Evolutionary conservation across 2,888 invertebrate genomes (phyloP).

Genomic region (Coelinius sp.): DNA sequence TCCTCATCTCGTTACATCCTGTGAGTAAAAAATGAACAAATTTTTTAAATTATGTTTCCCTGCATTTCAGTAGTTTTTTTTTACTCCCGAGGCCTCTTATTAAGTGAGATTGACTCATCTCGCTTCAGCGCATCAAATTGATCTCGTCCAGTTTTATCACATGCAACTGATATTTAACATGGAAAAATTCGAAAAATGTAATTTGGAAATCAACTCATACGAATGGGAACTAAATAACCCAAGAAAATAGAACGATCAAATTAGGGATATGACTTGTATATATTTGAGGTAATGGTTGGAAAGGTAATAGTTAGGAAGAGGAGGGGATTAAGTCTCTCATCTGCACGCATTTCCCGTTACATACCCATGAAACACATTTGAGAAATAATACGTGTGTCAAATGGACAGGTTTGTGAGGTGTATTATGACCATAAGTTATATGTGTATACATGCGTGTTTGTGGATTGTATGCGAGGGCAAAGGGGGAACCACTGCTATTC

Average conservation of each 20-base stretch:
- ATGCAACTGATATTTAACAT: no score
- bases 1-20: no score
- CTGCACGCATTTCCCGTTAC: neutral
- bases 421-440: constrained; percentile 12
- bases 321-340: neutral
- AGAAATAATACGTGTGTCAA: constrained; percentile 6
- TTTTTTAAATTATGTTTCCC: no score
- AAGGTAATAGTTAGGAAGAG: neutral
- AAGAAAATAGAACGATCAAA: neutral
- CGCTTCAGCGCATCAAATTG: no score
- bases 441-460: neutral
- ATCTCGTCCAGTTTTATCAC: no score
- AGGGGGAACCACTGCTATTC: constrained; percentile 43
- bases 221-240: neutral
- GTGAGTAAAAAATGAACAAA: no score
- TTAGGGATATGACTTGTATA: neutral
- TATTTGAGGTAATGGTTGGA: neutral
- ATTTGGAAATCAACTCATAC: no score
- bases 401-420: constrained; percentile 5
- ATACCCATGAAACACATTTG: constrained; percentile 19
- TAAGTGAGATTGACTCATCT: no score
- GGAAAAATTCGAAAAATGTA: no score
- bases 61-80: no score
- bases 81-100: no score
- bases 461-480: constrained; percentile 38